Evolutionary conservation across 1,140 invertebrate species (phyloP).

Genomic region (Zaprionus lachaisei): DNA sequence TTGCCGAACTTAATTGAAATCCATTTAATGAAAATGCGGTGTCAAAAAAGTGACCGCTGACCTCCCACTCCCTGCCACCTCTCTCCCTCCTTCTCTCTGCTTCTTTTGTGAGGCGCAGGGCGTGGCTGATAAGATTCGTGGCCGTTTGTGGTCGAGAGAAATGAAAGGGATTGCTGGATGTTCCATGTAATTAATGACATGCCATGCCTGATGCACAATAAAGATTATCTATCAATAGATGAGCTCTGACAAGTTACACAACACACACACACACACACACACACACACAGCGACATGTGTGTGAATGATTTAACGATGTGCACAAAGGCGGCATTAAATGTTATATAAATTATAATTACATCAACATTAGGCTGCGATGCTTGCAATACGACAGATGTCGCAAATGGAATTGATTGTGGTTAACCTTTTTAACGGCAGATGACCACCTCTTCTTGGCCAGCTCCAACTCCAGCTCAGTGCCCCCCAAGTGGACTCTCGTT

Average conservation of each 20-base stretch:
- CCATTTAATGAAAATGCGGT: conserved; percentile 80
- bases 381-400: conserved; percentile 71
- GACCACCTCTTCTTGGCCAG: not conserved
- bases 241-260: conserved; percentile 51
- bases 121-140: conserved; percentile 45
- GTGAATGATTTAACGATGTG: conserved; percentile 39
- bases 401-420: conserved; percentile 67
- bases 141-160: conserved; percentile 6
- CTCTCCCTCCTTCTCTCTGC: too few relatives aligned
- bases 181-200: conserved; percentile 71
- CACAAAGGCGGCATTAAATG: conserved; percentile 70
- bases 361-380: conserved; percentile 54
- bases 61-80: not conserved
- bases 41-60: conserved; percentile 54
- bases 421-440: conserved; percentile 7
- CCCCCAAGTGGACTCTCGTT: not conserved
- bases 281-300: not conserved
- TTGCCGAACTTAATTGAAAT: conserved; percentile 75
- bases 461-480: not conserved
- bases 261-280: not conserved
- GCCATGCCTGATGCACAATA: conserved; percentile 62
- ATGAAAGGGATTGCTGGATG: conserved; percentile 18
- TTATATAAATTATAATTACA: conserved; percentile 79
- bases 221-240: conserved; percentile 81
- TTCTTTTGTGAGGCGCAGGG: not conserved